Conservation (phyloP, 1,140 invertebrate species). For the Calliphora vicina region DNA sequence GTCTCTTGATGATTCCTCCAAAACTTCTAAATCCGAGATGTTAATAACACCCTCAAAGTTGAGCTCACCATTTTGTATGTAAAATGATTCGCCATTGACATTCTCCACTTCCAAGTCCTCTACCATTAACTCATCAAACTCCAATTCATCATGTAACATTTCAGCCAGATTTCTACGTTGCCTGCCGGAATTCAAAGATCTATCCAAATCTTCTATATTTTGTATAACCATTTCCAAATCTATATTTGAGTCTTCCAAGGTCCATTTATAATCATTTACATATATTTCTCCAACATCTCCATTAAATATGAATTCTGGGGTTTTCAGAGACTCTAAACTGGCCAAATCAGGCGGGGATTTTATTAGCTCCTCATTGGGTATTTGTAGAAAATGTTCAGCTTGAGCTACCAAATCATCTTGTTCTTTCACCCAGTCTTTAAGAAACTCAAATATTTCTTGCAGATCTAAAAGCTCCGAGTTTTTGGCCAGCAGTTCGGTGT, state of each 20-base stretch:
- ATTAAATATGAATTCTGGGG: conserved; percentile 43
- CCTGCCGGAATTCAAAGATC: conserved; percentile 34
- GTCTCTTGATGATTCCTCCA: conserved; percentile 28
- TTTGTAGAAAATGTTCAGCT: conserved; percentile 30
- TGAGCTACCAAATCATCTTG: conserved; percentile 48
- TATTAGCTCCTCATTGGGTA: not conserved
- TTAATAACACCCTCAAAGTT: conserved; percentile 47
- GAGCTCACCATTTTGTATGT: conserved; percentile 49
- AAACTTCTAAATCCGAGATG: conserved; percentile 44
- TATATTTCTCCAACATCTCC: conserved; percentile 46
- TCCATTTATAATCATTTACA: conserved; percentile 50
- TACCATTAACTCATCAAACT: conserved; percentile 47
- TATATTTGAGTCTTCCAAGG: conserved; percentile 41
- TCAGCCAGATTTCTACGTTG: conserved; percentile 44
- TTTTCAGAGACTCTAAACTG: conserved; percentile 40
- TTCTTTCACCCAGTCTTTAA: conserved; percentile 50
- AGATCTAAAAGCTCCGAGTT: conserved; percentile 57
- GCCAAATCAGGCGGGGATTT: not conserved
- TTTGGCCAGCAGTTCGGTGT: conserved; percentile 48
- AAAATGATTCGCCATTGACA: conserved; percentile 50
- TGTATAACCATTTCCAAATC: conserved; percentile 46
- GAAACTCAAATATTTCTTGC: conserved; percentile 56
- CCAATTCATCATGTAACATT: conserved; percentile 42
- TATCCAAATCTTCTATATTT: conserved; percentile 44
- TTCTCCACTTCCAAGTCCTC: conserved; percentile 44